Evolutionary conservation across 2,113 vertebrate species (phyloP), one percentile per base, ranked within the genome.

Genomic region (Eolophus roseicapilla): DNA sequence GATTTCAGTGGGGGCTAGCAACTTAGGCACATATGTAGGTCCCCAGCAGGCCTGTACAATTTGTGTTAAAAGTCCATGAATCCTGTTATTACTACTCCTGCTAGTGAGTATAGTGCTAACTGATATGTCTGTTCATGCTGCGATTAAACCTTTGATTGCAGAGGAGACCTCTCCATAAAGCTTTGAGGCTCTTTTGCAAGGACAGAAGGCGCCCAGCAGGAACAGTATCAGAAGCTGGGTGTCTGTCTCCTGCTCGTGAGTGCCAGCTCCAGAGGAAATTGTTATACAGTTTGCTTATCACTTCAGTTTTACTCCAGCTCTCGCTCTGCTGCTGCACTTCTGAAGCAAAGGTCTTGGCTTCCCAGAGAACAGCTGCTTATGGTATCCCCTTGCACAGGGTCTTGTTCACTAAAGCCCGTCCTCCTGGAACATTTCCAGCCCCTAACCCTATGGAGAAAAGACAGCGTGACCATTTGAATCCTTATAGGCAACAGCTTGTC

Each of bases 191-290:
- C 85, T 90, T 82, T 62, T 74, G 12, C 63, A 68, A 81, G 85
- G 82, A 83, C 96, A 86, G 94, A 93, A 96, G 85, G 88, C 71
- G 50, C 82, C 71, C 87, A 96, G 90, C 85, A 92, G 93, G 90
- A 95, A 3, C 27, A 21, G 3, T 90, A 55, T 63, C 53, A 88
- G 90, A 86, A 95, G 88, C 79, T 93, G 73, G 85, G 82, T 95
- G 82, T 95, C 71, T 96, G 53, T 93, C 75, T 94, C 37, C 52
- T 86, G 88, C 85, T 71, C 52, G 28, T 24, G 91, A 94, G 13
- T 74, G 75, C 88, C 55, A 77, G 63, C 53, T 96, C 75, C 71
- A 74, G 82, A 93, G 60, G 63, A 96, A 86, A 83, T 83, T 50
- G 46, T 77, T 88, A n/a, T 0, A 20, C 69, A 28, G 55, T 90